Conservation (phyloP, 2,888 invertebrate genomes). For the Eupithecia pulchellata region DNA sequence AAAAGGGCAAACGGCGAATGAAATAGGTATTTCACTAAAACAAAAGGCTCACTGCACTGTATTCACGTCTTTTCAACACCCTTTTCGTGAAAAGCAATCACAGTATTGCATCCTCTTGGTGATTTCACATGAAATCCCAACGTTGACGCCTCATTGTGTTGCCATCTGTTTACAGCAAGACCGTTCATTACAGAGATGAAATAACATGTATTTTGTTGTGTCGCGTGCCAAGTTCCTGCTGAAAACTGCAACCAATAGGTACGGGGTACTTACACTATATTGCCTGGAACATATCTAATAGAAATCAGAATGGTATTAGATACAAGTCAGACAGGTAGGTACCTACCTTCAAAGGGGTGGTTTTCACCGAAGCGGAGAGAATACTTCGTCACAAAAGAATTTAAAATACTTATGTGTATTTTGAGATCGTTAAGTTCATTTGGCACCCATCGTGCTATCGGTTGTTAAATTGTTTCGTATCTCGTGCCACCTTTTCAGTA, state of each 20-base stretch:
- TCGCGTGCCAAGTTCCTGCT: background rate
- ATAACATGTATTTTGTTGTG: constrained; percentile 27
- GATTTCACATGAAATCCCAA: constrained; percentile 16
- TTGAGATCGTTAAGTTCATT: background rate
- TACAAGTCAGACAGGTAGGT: background rate
- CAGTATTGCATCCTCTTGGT: constrained; percentile 19
- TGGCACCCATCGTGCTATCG: background rate
- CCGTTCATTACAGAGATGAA: constrained; percentile 45
- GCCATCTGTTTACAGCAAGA: constrained; percentile 26
- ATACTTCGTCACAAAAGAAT: background rate
- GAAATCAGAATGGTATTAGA: background rate
- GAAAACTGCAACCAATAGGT: background rate
- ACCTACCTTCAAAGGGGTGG: background rate
- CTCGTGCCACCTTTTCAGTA: no score
- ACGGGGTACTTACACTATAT: background rate
- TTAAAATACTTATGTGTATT: background rate
- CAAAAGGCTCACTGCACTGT: background rate
- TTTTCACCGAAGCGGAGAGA: background rate
- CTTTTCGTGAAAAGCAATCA: constrained; percentile 20
- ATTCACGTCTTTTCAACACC: background rate
- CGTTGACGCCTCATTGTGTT: constrained; percentile 20
- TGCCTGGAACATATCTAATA: background rate
- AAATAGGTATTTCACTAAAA: background rate
- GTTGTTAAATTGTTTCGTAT: no score
- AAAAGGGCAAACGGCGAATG: background rate